A percentile compares a stretch with the other conserved stretches of the same genome.
Evolutionary conservation across 2,888 invertebrate species (phyloP).

Genomic region (Adineta ricciae): DNA sequence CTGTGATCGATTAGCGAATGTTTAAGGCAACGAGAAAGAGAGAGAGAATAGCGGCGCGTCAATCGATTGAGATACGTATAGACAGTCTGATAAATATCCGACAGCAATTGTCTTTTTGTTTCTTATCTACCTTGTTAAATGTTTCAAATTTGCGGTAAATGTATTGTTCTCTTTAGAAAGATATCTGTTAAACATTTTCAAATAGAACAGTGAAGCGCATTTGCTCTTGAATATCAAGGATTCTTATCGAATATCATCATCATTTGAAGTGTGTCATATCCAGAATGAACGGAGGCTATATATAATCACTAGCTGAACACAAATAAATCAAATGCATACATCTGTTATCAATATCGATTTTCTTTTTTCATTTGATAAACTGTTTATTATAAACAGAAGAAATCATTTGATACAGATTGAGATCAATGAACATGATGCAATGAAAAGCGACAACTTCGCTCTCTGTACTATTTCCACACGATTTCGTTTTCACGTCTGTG

Average conservation of each 20-base stretch:
- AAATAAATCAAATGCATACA: background rate
- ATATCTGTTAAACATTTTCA: background rate
- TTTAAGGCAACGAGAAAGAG: background rate
- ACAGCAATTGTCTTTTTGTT: background rate
- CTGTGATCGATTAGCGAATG: conserved; percentile 2
- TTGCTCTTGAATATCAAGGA: background rate
- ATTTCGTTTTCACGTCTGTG: background rate
- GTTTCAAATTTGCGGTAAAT: conserved; percentile 9
- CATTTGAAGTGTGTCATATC: background rate
- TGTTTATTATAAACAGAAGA: background rate
- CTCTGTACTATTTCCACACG: background rate
- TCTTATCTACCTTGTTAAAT: conserved; percentile 5
- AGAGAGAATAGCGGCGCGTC: background rate
- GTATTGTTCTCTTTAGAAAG: background rate
- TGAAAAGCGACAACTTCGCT: background rate
- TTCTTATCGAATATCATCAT: background rate
- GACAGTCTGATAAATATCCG: conserved; percentile 4
- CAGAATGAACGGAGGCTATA: background rate
- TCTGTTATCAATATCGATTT: background rate
- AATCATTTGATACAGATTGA: background rate
- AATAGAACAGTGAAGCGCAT: background rate
- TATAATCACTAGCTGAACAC: background rate
- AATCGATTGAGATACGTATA: background rate
- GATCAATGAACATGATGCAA: background rate
- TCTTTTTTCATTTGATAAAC: background rate